Evolutionary conservation across 2,113 vertebrate genomes (phyloP).

Genomic region (Calyptommatus sinebrachiatus): DNA sequence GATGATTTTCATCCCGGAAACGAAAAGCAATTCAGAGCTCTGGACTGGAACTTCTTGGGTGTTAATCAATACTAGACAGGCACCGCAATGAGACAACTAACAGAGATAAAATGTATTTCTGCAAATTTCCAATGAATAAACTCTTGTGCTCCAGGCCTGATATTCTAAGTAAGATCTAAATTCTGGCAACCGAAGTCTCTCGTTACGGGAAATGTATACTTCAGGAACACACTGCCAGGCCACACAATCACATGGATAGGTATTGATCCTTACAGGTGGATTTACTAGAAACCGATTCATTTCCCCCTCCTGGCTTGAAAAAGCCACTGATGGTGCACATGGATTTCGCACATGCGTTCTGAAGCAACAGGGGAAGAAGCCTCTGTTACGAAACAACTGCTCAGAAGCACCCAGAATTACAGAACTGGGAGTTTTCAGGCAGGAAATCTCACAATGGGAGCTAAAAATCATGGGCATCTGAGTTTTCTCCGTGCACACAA

Average conservation of each 20-base stretch:
- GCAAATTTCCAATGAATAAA: not conserved
- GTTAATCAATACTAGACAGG: too few relatives aligned
- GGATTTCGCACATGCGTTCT: not conserved
- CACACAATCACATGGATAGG: not conserved
- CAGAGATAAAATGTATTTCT: not conserved
- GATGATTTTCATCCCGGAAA: too few relatives aligned
- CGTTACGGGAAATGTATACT: too few relatives aligned
- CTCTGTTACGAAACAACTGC: not conserved
- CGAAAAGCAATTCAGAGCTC: too few relatives aligned
- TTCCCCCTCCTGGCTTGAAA: not conserved
- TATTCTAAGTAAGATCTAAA: not conserved
- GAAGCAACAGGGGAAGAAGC: too few relatives aligned
- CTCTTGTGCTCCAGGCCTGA: not conserved
- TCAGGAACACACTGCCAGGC: not conserved
- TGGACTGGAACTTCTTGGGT: too few relatives aligned
- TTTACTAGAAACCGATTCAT: not conserved
- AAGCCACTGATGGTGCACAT: not conserved
- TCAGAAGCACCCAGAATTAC: not conserved
- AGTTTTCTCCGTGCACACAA: too few relatives aligned
- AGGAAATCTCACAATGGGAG: too few relatives aligned
- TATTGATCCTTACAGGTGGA: not conserved
- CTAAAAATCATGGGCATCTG: too few relatives aligned
- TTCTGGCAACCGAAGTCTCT: not conserved
- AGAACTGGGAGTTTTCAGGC: too few relatives aligned
- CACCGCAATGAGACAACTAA: not conserved